Conservation (phyloP, 2,888 invertebrate species). For the Horisme vitalbata region DNA sequence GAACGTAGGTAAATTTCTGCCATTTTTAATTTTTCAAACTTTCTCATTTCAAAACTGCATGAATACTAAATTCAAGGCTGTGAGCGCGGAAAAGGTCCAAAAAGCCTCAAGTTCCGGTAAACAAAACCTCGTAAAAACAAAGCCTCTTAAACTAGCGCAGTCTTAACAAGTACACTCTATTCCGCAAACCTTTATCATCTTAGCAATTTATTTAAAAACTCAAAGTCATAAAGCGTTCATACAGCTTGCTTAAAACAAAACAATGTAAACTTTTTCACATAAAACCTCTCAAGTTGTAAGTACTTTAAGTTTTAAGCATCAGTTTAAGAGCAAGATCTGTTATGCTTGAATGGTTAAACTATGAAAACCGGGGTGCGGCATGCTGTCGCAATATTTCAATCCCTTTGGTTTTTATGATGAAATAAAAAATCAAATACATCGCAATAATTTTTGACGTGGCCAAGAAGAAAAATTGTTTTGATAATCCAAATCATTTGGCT, state of each 20-base stretch:
- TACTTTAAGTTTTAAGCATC: slow-evolving; percentile 51
- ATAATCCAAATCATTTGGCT: no score
- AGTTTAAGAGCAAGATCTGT: slow-evolving; percentile 37
- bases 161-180: slow-evolving; percentile 17
- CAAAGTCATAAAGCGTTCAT: slow-evolving; percentile 29
- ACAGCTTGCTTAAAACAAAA: slow-evolving; percentile 37
- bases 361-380: neutral
- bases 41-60: slow-evolving; percentile 10
- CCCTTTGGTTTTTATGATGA: no score
- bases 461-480: no score
- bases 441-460: no score
- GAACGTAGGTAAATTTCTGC: no score
- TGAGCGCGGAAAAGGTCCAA: slow-evolving; percentile 11
- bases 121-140: slow-evolving; percentile 18
- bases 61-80: slow-evolving; percentile 10
- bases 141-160: slow-evolving; percentile 20
- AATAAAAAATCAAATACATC: no score
- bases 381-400: neutral
- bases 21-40: neutral
- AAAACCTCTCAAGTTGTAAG: slow-evolving; percentile 44
- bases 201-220: slow-evolving; percentile 32
- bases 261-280: slow-evolving; percentile 47
- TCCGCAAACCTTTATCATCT: slow-evolving; percentile 26
- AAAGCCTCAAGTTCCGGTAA: slow-evolving; percentile 10
- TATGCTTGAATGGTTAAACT: slow-evolving; percentile 9